phyloP scores from a whole-genome alignment of 2,113 vertebrate genomes.

The Bambusicola thoracicus region DNA sequence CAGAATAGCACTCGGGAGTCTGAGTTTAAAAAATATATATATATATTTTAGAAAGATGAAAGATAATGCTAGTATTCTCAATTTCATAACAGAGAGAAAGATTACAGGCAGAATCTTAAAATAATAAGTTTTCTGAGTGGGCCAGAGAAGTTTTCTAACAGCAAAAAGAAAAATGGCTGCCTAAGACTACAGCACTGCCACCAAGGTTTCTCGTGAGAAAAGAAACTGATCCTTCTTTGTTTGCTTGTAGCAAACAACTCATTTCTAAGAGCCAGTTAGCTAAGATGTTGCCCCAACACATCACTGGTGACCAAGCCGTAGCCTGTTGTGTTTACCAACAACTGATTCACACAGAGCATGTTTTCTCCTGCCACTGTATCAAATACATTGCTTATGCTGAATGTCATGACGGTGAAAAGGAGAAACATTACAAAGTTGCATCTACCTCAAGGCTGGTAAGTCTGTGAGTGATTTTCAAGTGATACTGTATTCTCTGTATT shows the following conservation, averaged over 20 bases:
- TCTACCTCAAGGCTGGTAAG: neutral
- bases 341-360: neutral
- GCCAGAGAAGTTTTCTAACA: neutral
- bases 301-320: neutral
- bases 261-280: neutral
- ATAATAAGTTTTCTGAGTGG: neutral
- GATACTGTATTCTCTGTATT: neutral
- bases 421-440: neutral
- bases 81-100: neutral
- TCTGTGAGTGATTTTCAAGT: neutral
- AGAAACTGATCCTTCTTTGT: neutral
- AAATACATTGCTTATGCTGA: neutral
- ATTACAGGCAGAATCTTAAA: neutral
- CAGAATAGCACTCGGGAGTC: neutral
- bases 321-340: neutral
- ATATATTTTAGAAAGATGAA: neutral
- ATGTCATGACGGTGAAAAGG: neutral
- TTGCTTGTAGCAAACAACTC: neutral
- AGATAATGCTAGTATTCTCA: neutral
- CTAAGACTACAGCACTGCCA: neutral
- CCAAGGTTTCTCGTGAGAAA: neutral
- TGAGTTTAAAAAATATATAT: neutral
- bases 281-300: fast-evolving
- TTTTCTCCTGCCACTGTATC: neutral
- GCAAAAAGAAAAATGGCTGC: neutral